Base-by-base conservation (phyloP, 2,797 vertebrate genomes). In the Tapirus indicus region DNA sequence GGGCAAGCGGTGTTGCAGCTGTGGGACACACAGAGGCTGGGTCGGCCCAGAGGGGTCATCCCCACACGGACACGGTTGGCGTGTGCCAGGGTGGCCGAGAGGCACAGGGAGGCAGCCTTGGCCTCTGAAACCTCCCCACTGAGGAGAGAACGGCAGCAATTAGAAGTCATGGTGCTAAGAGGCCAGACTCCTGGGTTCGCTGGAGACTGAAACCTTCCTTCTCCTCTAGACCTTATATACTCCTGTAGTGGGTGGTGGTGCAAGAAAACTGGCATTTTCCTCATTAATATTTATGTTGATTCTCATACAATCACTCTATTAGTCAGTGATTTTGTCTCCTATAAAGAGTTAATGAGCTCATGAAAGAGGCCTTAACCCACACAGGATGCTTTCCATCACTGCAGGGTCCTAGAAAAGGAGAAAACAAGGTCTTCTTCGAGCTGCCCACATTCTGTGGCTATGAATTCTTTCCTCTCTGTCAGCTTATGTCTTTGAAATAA, bases 251-350 rank as follows among this genome's bases (percentile, higher is more conserved):
- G 93, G 95, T 85, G 90, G 94, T 64, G 88, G 79, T 80, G 47
- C 83, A 86, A 93, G 80, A 94, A 96, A 96, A 92, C 47, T 91
- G 64, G 87, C 87, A 58, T 95, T 96, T 96, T 93, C 82, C 95
- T 97, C 87, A 91, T 96, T 66, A 96, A 93, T 95, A 97, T 96
- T 84, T 85, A 97, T 95, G 84, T 96, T 13, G 5, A 96, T 94
- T 77, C 60, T 88, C 88, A 52, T 69, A 96, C 78, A 78, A 92
- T 91, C 58, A 9, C 82, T 72, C 77, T 25, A 44, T 97, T 93
- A 96, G 69, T 94, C 75, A 94, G 92, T 75, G 69, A 95, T 88
- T 91, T 89, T 74, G 82, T 52, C 87, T 88, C 87, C 68, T 80
- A 49, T 97, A 93, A 96, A 94, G 58, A 88, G 71, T 97, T 97